These are phyloP conservation scores for Rhinoraja longicauda DNA, from an alignment of 2,797 vertebrate genomes.

Conservation along the genomic window DNA sequence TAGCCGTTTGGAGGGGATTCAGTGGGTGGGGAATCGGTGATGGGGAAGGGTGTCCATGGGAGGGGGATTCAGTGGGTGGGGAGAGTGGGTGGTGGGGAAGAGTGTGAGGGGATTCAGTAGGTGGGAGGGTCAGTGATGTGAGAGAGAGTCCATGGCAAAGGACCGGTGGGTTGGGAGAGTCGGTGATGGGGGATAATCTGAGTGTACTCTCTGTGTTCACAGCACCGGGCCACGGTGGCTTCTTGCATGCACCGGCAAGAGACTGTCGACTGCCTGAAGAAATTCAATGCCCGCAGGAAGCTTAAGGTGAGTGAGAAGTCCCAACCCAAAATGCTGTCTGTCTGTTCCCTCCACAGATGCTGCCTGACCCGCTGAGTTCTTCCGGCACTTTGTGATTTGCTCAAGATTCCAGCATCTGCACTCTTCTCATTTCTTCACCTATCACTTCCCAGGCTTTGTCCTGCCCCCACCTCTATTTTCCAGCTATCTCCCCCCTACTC, in stretches of 20 bases:
- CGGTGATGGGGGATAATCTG: neutral
- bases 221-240: slow-evolving; percentile 95
- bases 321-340: no score
- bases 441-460: no score
- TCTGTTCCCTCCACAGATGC: no score
- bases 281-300: slow-evolving; percentile 94
- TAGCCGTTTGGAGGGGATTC: no score
- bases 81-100: neutral
- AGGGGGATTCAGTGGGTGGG: neutral
- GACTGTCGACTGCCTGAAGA: slow-evolving; percentile 96
- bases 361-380: no score
- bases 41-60: no score
- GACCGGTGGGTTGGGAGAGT: neutral
- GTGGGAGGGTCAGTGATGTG: neutral
- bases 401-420: no score
- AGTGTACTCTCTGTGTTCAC: slow-evolving; percentile 4
- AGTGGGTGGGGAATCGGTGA: no score
- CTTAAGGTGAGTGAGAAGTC: slow-evolving; percentile 73
- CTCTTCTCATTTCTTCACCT: no score
- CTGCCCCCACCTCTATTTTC: no score
- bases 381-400: no score
- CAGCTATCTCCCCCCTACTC: no score
- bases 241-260: slow-evolving; percentile 99
- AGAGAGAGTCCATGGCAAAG: neutral
- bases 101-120: neutral